Evolutionary conservation across 1,140 invertebrate species (phyloP), one percentile per base, ranked within the genome.

Genomic region (Drosophila teissieri): DNA sequence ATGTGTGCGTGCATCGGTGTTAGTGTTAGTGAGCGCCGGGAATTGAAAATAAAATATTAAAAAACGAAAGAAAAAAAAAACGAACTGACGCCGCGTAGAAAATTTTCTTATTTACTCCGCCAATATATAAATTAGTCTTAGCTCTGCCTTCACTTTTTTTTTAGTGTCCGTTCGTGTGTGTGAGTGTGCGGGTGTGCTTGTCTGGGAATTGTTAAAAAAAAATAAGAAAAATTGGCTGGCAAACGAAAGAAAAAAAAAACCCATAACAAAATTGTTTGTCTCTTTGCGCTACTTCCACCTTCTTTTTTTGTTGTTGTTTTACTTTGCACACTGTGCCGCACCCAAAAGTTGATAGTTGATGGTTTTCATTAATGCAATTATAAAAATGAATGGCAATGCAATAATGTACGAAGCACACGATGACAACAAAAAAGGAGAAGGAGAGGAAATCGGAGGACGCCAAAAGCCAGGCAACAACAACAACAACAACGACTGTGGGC

Each of bases 351-450:
- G 15, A 34, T 31, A 58, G 37, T 62, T 58, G 31, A 40, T 62
- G 24, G 49, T 63, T 63, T 63, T 62, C 7, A 31, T 31, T 31
- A 31, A 31, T 31, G 31, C 31, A 31, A 31, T 31, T 31, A 10
- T 31, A 31, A 8, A 40, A 69, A 67, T n/a, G 48, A 51, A 51
- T 34, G 27, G 24, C 27, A 68, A 53, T 73, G 15, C 42, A 37
- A 27, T 42, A 69, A 31, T 72, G 45, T 27, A 72, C 67, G 69
- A 73, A 73, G 51, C 31, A 36, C n/a, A 7, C 34, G 54, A 73
- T 73, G 65, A 72, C 68, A 72, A 72, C 68, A 70, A 42, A 70
- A 70, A 70, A 56, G 68, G 65, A 70, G 31, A 27, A 70, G 22
- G 44, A 70, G 49, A 62, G 36, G 34, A 19, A 45, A 40, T 19